These are phyloP conservation scores for Phengaris arion DNA, from an alignment of 2,888 invertebrate genomes.

Conservation along the genomic window DNA sequence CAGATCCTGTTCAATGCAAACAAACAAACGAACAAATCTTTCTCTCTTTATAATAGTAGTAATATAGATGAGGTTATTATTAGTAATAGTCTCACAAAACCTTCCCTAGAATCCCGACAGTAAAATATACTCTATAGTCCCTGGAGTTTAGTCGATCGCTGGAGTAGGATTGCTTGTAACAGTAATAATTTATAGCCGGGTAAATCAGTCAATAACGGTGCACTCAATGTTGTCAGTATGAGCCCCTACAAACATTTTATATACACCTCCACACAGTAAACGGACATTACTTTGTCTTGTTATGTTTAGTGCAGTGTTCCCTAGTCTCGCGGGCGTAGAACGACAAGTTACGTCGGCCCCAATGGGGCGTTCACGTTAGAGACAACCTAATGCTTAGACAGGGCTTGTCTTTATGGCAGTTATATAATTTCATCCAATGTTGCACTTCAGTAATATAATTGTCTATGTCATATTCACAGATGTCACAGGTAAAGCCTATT, in stretches of 20 bases:
- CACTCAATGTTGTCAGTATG: background rate
- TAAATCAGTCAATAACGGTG: background rate
- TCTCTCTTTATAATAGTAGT: too few relatives aligned
- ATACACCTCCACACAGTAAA: background rate
- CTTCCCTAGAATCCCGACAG: background rate
- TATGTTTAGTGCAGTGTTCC: background rate
- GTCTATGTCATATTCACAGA: too few relatives aligned
- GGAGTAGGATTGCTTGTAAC: background rate
- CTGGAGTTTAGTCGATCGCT: background rate
- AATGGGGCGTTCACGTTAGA: background rate
- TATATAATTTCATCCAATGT: background rate
- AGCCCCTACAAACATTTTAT: background rate
- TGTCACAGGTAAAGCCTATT: too few relatives aligned
- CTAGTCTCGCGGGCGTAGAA: background rate
- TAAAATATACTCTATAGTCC: background rate
- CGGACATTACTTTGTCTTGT: background rate
- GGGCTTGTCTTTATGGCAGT: background rate
- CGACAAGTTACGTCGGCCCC: background rate
- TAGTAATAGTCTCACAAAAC: background rate
- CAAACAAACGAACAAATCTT: too few relatives aligned
- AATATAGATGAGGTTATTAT: too few relatives aligned
- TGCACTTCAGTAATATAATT: background rate
- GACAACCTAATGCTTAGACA: background rate
- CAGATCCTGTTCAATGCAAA: too few relatives aligned
- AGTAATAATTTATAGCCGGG: background rate